These are phyloP conservation scores for Pelodiscus sinensis DNA, from an alignment of 2,113 vertebrate species.

Conservation along the genomic window DNA sequence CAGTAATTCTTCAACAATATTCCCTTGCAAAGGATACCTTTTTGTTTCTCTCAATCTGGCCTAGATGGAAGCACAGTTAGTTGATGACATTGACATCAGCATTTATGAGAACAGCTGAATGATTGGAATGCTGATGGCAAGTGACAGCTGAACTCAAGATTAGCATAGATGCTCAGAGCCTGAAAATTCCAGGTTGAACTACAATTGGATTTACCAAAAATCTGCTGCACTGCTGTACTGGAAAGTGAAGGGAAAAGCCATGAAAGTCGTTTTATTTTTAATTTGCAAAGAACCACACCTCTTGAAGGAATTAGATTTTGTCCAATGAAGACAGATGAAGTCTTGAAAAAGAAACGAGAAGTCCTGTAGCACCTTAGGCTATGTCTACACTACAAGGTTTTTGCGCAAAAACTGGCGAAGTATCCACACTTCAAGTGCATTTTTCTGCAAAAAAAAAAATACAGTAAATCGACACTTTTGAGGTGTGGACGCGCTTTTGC, in stretches of 20 bases:
- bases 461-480: no score
- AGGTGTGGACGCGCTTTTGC: no score
- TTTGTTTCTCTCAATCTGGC: slow-evolving; percentile 2
- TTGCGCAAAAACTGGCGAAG: no score
- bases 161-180: background rate
- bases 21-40: background rate
- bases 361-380: no score
- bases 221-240: background rate
- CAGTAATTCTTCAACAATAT: background rate
- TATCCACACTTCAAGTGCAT: no score
- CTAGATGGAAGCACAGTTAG: background rate
- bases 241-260: background rate
- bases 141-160: background rate
- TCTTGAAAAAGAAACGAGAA: no score
- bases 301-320: background rate
- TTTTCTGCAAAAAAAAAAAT: no score
- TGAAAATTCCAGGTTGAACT: background rate
- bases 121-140: background rate
- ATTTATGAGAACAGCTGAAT: background rate
- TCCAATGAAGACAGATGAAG: background rate
- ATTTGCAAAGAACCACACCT: background rate
- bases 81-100: background rate
- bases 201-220: background rate
- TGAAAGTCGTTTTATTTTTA: background rate
- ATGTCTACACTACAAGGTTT: no score